These are phyloP conservation scores for Cinara cedri DNA, from an alignment of 2,888 invertebrate genomes.

Conservation along the genomic window DNA sequence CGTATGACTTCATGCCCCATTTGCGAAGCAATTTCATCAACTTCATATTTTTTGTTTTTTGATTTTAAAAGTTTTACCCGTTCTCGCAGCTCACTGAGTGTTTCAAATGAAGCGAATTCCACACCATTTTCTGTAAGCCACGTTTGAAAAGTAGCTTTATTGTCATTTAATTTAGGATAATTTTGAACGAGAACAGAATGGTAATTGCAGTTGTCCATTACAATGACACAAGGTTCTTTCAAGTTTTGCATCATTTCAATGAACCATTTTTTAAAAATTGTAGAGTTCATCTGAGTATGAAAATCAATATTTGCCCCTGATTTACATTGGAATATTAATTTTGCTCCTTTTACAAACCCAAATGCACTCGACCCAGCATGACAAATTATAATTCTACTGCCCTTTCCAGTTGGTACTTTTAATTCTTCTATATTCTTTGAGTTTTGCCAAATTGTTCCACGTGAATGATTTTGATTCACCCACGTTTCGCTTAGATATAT, in stretches of 20 bases:
- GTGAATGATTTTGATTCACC: not conserved
- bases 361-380: not conserved
- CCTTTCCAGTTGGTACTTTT: conserved; percentile 14
- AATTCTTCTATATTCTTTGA: not conserved
- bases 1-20: not conserved
- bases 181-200: not conserved
- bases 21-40: not conserved
- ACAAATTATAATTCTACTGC: not conserved
- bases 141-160: not conserved
- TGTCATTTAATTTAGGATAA: not conserved
- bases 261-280: not conserved
- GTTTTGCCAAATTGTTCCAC: conserved; percentile 4
- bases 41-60: not conserved
- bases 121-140: not conserved
- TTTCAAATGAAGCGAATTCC: not conserved
- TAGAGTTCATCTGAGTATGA: conserved; percentile 1
- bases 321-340: not conserved
- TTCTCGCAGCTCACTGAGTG: not conserved
- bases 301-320: not conserved
- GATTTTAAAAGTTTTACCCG: not conserved
- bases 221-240: not conserved
- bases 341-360: not conserved
- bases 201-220: not conserved
- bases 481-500: not conserved
- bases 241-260: not conserved